Percentiles rank a stretch among this genome's conserved stretches.
Evolutionary conservation across 2,888 invertebrate genomes (phyloP).

Genomic region (Pogonocherus hispidulus): DNA sequence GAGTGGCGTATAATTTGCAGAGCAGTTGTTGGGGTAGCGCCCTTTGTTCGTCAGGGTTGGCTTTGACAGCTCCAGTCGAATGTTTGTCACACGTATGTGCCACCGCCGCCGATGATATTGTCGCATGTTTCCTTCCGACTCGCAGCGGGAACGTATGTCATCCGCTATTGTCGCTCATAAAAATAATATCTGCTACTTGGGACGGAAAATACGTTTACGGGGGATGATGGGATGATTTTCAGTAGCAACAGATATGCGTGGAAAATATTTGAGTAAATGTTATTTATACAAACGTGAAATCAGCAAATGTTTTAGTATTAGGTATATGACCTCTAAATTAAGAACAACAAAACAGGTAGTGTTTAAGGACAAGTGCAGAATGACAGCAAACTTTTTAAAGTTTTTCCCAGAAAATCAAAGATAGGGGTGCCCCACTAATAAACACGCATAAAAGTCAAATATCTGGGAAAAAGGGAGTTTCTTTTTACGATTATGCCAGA

Average conservation of each 20-base stretch:
- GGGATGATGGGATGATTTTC: conserved; percentile 8
- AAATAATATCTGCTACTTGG: conserved; percentile 25
- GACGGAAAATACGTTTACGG: conserved; percentile 17
- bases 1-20: conserved; percentile 64
- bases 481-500: too few relatives aligned
- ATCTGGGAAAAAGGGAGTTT: too few relatives aligned
- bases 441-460: too few relatives aligned
- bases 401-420: too few relatives aligned
- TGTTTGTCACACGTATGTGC: conserved; percentile 58
- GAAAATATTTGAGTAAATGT: too few relatives aligned
- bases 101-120: conserved; percentile 21
- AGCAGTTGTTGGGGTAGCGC: conserved; percentile 69
- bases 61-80: conserved; percentile 68
- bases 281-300: too few relatives aligned
- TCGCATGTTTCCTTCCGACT: conserved; percentile 49
- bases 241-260: not conserved
- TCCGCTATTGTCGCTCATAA: conserved; percentile 46
- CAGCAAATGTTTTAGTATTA: too few relatives aligned
- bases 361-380: too few relatives aligned
- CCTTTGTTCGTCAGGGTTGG: conserved; percentile 62
- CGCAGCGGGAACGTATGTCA: conserved; percentile 52
- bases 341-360: too few relatives aligned
- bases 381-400: too few relatives aligned
- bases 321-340: too few relatives aligned
- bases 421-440: too few relatives aligned